Evolutionary conservation across 2,113 vertebrate genomes (phyloP).

Genomic region (Elephas maximus): DNA sequence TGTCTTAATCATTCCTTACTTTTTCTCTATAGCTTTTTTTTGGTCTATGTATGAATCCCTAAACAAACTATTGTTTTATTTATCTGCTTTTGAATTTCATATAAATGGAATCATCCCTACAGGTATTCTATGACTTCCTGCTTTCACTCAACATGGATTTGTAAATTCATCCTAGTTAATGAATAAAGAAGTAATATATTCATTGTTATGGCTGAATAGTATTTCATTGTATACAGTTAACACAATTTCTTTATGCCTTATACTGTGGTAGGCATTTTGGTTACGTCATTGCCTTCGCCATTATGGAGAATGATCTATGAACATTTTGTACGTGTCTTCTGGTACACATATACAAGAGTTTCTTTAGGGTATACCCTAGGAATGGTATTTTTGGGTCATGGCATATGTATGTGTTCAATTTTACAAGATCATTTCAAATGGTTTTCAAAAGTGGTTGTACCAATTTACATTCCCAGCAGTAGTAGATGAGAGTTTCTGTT

Average conservation of each 20-base stretch:
- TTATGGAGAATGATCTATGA: constrained; percentile 19
- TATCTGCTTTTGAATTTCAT: neutral
- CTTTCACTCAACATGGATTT: neutral
- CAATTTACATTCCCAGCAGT: no score
- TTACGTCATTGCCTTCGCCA: neutral
- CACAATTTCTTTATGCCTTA: constrained; percentile 7
- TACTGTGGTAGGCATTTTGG: neutral
- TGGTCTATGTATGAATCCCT: neutral
- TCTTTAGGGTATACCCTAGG: neutral
- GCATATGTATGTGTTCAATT: neutral
- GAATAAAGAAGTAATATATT: neutral
- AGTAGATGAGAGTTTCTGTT: no score
- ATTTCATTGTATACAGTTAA: constrained; percentile 18
- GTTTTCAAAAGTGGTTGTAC: neutral
- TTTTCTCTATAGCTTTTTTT: neutral
- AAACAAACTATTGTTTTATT: constrained; percentile 40
- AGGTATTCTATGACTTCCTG: neutral
- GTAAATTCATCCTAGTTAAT: neutral
- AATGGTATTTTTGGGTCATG: neutral
- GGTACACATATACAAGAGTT: neutral
- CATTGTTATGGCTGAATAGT: constrained; percentile 44
- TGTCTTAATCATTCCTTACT: neutral
- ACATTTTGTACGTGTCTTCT: neutral
- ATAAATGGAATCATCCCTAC: neutral
- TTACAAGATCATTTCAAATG: constrained; percentile 31